phyloP scores from a whole-genome alignment of 2,797 vertebrate species.

The Myoxocephalus aenaeus region DNA sequence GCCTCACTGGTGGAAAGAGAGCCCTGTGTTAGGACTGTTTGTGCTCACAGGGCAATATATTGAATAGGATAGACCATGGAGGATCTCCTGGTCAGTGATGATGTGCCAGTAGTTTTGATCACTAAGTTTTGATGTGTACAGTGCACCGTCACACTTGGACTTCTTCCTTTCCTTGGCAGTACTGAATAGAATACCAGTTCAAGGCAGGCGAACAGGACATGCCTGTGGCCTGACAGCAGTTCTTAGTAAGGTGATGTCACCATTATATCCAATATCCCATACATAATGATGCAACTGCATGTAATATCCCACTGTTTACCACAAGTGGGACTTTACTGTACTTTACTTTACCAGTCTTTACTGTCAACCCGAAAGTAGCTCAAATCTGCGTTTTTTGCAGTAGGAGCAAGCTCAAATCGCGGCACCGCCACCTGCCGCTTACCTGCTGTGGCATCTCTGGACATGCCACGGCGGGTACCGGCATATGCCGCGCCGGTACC shows the following conservation, averaged over 20 bases:
- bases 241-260: not conserved
- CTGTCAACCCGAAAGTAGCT: not conserved
- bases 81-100: not conserved
- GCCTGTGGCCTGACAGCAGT: slow-evolving; percentile 23
- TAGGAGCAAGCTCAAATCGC: too few relatives aligned
- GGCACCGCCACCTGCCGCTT: too few relatives aligned
- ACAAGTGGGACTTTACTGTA: not conserved
- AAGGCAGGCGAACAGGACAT: slow-evolving; percentile 27
- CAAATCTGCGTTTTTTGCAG: not conserved
- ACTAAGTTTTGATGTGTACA: not conserved
- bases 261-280: not conserved
- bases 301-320: not conserved
- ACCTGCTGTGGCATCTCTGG: too few relatives aligned
- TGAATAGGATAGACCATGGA: not conserved
- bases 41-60: not conserved
- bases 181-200: not conserved
- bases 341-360: not conserved
- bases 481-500: too few relatives aligned
- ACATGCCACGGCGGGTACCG: too few relatives aligned
- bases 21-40: not conserved
- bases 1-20: slow-evolving; percentile 8
- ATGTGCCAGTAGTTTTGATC: not conserved
- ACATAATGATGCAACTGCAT: not conserved
- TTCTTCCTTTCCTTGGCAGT: not conserved
- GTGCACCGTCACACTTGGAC: not conserved